Evolutionary conservation across 2,797 vertebrate genomes (phyloP).

Genomic region (Melanotaenia parkinsoni): DNA sequence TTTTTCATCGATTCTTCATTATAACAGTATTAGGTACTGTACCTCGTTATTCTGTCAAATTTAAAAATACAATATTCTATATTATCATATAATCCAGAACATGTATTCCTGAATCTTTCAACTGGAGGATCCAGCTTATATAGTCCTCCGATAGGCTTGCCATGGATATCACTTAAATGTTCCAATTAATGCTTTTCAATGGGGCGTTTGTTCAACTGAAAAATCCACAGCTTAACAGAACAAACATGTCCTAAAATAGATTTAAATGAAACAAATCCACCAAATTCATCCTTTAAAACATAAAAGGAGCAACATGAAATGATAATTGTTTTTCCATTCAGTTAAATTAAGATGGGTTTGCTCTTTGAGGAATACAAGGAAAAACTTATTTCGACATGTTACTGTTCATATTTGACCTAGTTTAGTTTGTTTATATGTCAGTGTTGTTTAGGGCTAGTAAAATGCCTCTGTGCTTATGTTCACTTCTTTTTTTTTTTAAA

Average conservation of each 20-base stretch:
- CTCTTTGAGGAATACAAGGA: slow-evolving; percentile 5
- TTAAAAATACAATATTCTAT: slow-evolving; percentile 7
- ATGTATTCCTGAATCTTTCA: slow-evolving; percentile 30
- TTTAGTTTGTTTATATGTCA: slow-evolving; percentile 6
- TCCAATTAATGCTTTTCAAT: slow-evolving; percentile 38
- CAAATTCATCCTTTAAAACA: slow-evolving; percentile 9
- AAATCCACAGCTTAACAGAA: slow-evolving; percentile 23
- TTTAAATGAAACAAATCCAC: not conserved
- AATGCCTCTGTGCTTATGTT: no score
- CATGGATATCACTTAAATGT: slow-evolving; percentile 14
- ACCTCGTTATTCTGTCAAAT: slow-evolving; percentile 14
- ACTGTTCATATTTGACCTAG: slow-evolving; percentile 10
- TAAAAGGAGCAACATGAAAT: not conserved
- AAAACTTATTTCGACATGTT: not conserved
- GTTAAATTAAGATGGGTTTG: slow-evolving; percentile 20
- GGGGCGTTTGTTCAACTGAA: slow-evolving; percentile 14
- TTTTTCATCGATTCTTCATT: slow-evolving; percentile 36
- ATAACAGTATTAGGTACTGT: slow-evolving; percentile 4
- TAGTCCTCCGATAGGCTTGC: slow-evolving; percentile 25
- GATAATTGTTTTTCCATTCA: not conserved
- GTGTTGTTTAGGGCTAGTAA: not conserved
- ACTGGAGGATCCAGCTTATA: slow-evolving; percentile 15
- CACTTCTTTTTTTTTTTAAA: no score
- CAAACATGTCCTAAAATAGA: slow-evolving; percentile 16
- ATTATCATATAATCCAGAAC: slow-evolving; percentile 22